Evolutionary conservation across 2,797 vertebrate species (phyloP), one percentile per base, ranked within the genome.

Genomic region (Lithobates sylvaticus): DNA sequence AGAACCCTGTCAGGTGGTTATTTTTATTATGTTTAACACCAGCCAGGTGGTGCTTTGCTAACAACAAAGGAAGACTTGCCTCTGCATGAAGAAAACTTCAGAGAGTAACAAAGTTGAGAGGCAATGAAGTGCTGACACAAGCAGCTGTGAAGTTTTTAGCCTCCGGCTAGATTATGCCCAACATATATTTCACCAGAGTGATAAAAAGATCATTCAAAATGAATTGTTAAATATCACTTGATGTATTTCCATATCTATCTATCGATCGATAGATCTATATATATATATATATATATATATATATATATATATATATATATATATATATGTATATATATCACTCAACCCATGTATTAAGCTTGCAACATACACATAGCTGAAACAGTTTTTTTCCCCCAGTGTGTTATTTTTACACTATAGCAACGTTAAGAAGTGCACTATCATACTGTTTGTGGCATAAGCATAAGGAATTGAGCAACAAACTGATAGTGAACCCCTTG

Each of bases 51-150:
- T 75, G 78, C 71, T 87, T 87, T 79, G 26, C 83, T 79, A 78
- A 87, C 86, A 87, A 87, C 86, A 87, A 87, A 87, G 70, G 70
- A 34, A 34, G 50, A 76, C 86, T 84, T 87, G 86, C 79, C 81
- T 76, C 81, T 84, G 76, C 86, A 84, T 70, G 86, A 84, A 73
- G 67, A 68, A 68, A 79, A 87, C 86, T 87, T 84, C 86, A 87
- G 86, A 87, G 86, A 79, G 67, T 18, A 50, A 72, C 65, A 70
- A 34, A 78, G 70, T 79, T 69, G 44, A 79, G 86, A 78, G 76
- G 64, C 71, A 87, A 84, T 87, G 86, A 84, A 87, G 86, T 87
- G 86, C 69, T 83, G 86, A 87, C 67, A 87, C 32, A 78, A 44
- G 80, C 86, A 84, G 81, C 81, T 87, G 81, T 84, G 78, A 78